These are phyloP conservation scores for Typhlichthys subterraneus DNA, from an alignment of 2,797 vertebrate species.

Conservation along the genomic window DNA sequence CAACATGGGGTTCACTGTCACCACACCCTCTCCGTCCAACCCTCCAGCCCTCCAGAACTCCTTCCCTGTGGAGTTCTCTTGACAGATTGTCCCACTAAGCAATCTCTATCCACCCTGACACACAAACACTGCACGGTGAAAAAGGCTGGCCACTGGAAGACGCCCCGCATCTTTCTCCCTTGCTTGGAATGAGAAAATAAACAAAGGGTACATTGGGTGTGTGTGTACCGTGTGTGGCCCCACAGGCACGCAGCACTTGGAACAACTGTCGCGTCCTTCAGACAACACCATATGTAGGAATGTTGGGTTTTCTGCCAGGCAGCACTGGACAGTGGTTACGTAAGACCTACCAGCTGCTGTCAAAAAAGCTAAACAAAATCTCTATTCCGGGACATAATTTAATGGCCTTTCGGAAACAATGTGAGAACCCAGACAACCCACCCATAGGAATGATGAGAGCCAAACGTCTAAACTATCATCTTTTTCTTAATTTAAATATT, in stretches of 20 bases:
- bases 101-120: constrained; percentile 29
- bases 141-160: constrained; percentile 28
- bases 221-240: constrained; percentile 3
- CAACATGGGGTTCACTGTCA: constrained; percentile 70
- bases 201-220: constrained; percentile 15
- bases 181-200: constrained; percentile 23
- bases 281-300: constrained; percentile 44
- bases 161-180: constrained; percentile 22
- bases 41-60: constrained; percentile 20
- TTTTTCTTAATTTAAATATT: no score
- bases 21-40: constrained; percentile 23
- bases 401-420: constrained; percentile 22
- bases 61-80: constrained; percentile 26
- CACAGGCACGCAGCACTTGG: constrained; percentile 24
- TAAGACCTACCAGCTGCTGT: constrained; percentile 41
- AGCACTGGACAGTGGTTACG: constrained; percentile 38
- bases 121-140: constrained; percentile 46
- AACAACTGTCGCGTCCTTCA: constrained; percentile 36
- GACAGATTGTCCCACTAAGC: constrained; percentile 30
- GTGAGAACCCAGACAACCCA: constrained; percentile 27
- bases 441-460: constrained; percentile 7
- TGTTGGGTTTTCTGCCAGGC: constrained; percentile 44
- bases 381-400: constrained; percentile 30
- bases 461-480: no score
- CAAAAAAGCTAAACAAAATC: constrained; percentile 34